These are phyloP conservation scores for Jaculus jaculus DNA, from an alignment of 2,113 vertebrate species.

Conservation along the genomic window DNA sequence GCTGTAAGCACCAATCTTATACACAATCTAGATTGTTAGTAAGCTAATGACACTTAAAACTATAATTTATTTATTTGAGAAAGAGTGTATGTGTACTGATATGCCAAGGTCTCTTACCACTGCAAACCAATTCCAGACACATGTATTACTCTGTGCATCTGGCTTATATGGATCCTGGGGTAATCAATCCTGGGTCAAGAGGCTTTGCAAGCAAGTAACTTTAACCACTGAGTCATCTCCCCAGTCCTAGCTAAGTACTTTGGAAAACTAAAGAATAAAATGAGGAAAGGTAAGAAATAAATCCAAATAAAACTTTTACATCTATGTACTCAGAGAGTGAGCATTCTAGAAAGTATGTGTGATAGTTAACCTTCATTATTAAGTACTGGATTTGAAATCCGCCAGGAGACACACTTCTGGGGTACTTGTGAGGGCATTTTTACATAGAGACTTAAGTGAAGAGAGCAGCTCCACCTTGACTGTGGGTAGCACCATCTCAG, in stretches of 20 bases:
- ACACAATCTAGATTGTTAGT: slow-evolving; percentile 25
- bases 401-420: background rate
- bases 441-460: too few relatives aligned
- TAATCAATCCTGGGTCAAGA: too few relatives aligned
- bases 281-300: slow-evolving; percentile 19
- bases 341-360: background rate
- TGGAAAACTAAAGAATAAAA: slow-evolving; percentile 39
- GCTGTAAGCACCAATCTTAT: slow-evolving; percentile 36
- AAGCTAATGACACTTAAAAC: background rate
- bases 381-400: background rate
- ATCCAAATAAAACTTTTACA: background rate
- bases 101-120: too few relatives aligned
- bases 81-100: too few relatives aligned
- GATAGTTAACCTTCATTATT: background rate
- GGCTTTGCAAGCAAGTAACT: too few relatives aligned
- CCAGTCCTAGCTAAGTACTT: background rate
- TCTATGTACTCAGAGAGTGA: background rate
- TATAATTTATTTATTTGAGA: too few relatives aligned
- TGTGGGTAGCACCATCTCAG: too few relatives aligned
- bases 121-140: too few relatives aligned
- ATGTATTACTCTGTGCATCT: too few relatives aligned
- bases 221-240: too few relatives aligned
- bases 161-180: too few relatives aligned
- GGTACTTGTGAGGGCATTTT: background rate
- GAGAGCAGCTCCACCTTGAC: too few relatives aligned